Evolutionary conservation across 1,140 invertebrate species (phyloP).

Genomic region (Bombus fervidus): DNA sequence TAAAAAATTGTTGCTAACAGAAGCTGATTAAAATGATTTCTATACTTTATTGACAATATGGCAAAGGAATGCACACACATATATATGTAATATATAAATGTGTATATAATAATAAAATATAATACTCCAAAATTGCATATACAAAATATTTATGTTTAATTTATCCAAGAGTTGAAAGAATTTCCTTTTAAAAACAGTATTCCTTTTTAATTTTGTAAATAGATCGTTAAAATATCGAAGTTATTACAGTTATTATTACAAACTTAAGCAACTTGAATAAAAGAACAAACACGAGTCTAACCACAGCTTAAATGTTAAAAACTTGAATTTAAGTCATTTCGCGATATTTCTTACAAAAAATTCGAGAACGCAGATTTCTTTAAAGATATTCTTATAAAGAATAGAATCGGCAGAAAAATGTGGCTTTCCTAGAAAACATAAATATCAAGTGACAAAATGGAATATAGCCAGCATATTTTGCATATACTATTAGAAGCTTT

Average conservation of each 20-base stretch:
- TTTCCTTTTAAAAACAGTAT: background rate
- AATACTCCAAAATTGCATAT: background rate
- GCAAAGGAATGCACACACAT: background rate
- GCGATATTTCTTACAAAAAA: slow-evolving; percentile 35
- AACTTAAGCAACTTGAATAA: background rate
- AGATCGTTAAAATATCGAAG: background rate
- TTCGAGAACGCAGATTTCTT: slow-evolving; percentile 5
- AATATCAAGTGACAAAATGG: slow-evolving; percentile 33
- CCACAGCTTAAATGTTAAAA: slow-evolving; percentile 45
- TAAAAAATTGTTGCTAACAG: background rate
- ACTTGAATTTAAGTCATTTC: slow-evolving; percentile 15
- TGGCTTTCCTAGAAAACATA: slow-evolving; percentile 1
- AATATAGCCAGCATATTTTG: slow-evolving; percentile 41
- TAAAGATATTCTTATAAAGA: slow-evolving; percentile 28
- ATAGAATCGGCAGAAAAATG: slow-evolving; percentile 4
- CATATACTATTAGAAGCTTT: slow-evolving; percentile 32
- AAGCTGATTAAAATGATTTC: background rate
- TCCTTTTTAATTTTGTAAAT: background rate
- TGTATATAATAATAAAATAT: slow-evolving; percentile 9
- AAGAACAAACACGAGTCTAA: slow-evolving; percentile 38
- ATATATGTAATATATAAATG: background rate
- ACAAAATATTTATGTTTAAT: slow-evolving; percentile 15
- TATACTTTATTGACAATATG: background rate
- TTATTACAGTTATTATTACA: background rate
- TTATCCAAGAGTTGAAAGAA: slow-evolving; percentile 5